These are phyloP conservation scores for Halcyon leucocephala DNA, from an alignment of 2,797 vertebrate genomes.

Conservation along the genomic window DNA sequence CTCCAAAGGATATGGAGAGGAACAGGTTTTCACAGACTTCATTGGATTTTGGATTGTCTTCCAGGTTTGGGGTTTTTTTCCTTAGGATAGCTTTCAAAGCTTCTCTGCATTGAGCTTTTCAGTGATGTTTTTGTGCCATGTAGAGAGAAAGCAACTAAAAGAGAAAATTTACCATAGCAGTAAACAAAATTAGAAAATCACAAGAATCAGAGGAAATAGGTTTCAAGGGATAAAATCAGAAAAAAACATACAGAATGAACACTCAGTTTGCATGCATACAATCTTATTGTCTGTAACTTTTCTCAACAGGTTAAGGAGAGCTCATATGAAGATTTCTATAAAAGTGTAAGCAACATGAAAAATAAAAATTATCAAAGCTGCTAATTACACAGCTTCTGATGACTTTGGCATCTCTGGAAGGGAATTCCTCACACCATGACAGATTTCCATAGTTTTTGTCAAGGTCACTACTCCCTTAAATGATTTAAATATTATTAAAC, in stretches of 20 bases:
- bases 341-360: not conserved
- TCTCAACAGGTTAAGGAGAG: not conserved
- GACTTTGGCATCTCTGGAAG: not conserved
- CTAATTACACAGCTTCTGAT: not conserved
- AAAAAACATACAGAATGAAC: not conserved
- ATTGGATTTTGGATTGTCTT: not conserved
- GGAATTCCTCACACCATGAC: not conserved
- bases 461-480: not conserved
- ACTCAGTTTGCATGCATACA: not conserved
- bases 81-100: not conserved
- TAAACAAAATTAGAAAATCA: not conserved
- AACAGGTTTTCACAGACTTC: not conserved
- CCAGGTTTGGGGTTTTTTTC: not conserved
- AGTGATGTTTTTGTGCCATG: not conserved
- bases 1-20: not conserved
- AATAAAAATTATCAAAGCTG: not conserved
- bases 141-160: not conserved
- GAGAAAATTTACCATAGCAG: not conserved
- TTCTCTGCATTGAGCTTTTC: not conserved
- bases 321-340: not conserved
- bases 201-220: not conserved
- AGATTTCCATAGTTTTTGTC: not conserved
- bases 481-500: not conserved
- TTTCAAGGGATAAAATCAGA: not conserved
- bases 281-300: not conserved